phyloP scores from a whole-genome alignment of 2,797 vertebrate species.

The Chelon auratus region DNA sequence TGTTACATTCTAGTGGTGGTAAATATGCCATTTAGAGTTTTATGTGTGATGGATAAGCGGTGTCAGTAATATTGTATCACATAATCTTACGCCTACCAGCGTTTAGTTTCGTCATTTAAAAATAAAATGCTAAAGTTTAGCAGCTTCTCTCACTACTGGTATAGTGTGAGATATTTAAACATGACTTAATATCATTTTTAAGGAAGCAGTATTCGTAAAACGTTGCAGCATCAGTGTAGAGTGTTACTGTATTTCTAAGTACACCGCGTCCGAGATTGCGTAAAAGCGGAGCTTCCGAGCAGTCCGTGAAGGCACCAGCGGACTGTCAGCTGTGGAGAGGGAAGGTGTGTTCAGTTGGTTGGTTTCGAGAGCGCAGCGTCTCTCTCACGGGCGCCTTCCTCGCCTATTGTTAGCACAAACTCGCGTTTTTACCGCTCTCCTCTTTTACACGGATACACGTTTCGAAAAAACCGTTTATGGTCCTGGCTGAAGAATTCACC shows the following conservation, averaged over 20 bases:
- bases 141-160: too few relatives aligned
- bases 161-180: too few relatives aligned
- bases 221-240: too few relatives aligned
- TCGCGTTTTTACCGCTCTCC: conserved; percentile 6
- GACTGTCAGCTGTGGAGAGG: conserved; percentile 64
- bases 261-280: accelerated
- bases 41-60: not conserved
- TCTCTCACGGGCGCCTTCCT: conserved; percentile 42
- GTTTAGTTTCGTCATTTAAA: too few relatives aligned
- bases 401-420: conserved; percentile 34
- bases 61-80: too few relatives aligned
- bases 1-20: conserved; percentile 26
- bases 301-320: conserved; percentile 67
- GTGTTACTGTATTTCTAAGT: not conserved
- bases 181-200: not conserved
- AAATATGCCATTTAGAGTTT: too few relatives aligned
- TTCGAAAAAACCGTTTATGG: conserved; percentile 86
- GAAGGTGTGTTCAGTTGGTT: conserved; percentile 79
- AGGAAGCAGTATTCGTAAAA: not conserved
- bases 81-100: too few relatives aligned
- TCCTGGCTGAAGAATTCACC: conserved; percentile 88
- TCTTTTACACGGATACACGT: conserved; percentile 69
- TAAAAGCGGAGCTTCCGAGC: not conserved
- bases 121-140: too few relatives aligned
- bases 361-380: conserved; percentile 61